Evolutionary conservation across 2,797 vertebrate genomes (phyloP), one percentile per base, ranked within the genome.

Genomic region (Cuculus canorus): DNA sequence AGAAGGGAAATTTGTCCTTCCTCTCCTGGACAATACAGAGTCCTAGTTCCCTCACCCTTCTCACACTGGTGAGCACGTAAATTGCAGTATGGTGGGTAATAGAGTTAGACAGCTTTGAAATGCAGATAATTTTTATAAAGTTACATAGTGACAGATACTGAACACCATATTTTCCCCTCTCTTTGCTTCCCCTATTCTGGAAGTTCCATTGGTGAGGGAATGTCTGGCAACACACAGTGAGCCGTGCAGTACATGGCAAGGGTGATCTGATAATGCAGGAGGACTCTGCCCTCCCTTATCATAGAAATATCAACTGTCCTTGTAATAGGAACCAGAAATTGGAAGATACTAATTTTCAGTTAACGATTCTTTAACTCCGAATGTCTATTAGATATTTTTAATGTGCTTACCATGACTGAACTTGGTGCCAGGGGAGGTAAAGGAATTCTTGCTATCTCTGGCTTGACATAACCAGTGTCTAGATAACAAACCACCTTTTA

Each of bases 371-470:
- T 78, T 81, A 84, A 65, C 25, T 81, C 19, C 27, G 27, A 0
- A 53, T 54, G 83, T 70, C 54, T 69, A 0, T 41, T 25, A 3
- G 14, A 3, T 28, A 4, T 65, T 86, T 84, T 82, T 57, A 43
- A 35, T 21, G 13, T 88, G 45, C 19, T 84, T 70, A 15, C 25
- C 5, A 1, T 17, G 30, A 56, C 11, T 59, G 22, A 11, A 35
- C 22, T 33, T 28, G 12, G 24, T 79, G 64, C 50, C 28, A 23
- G 25, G 21, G 60, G 52, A 71, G 43, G 43, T 52, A 28, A 25
- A 61, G 2, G 18, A 70, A 17, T 70, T 59, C 48, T 70, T 1
- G 0, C 2, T 35, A 0, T 37, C 23, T 43, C 12, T 65, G 50
- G 2, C 71, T 6, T 66, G 76, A 68, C 0, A 0, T 47, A n/a